Evolutionary conservation across 2,888 invertebrate species (phyloP).

Genomic region (Uloborus plumipes): DNA sequence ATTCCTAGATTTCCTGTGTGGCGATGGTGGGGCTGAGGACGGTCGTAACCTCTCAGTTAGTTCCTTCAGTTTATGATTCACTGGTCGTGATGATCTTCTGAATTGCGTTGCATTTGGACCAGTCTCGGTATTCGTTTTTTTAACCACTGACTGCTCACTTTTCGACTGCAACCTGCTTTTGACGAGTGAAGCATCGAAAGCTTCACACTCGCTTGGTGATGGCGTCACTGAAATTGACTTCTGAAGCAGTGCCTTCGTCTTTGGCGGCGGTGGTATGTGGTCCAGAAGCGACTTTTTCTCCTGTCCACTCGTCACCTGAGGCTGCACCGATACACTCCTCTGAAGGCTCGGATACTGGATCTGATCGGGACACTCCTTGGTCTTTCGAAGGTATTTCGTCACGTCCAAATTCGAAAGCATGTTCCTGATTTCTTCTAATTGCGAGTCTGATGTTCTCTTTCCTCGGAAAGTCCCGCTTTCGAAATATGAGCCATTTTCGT

Average conservation of each 20-base stretch:
- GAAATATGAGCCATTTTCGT: slow-evolving; percentile 17
- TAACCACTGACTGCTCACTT: not conserved
- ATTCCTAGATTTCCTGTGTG: slow-evolving; percentile 29
- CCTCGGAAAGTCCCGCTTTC: not conserved
- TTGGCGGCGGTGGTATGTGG: slow-evolving; percentile 48
- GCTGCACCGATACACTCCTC: slow-evolving; percentile 42
- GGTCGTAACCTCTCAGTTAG: slow-evolving; percentile 48
- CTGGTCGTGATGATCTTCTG: slow-evolving; percentile 5
- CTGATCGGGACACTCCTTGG: slow-evolving; percentile 3
- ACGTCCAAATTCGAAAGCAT: slow-evolving; percentile 53
- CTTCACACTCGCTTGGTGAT: not conserved
- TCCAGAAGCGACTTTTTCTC: slow-evolving; percentile 37
- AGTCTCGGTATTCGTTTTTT: not conserved
- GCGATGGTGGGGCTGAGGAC: slow-evolving; percentile 51
- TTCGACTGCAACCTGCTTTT: not conserved
- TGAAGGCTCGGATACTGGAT: not conserved
- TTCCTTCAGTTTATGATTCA: slow-evolving; percentile 50
- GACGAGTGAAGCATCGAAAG: not conserved
- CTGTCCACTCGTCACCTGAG: slow-evolving; percentile 2
- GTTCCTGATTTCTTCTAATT: slow-evolving; percentile 41
- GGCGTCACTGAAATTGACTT: not conserved
- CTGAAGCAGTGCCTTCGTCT: slow-evolving; percentile 26
- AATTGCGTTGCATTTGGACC: not conserved
- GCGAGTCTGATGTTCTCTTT: slow-evolving; percentile 4
- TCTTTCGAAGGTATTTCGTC: slow-evolving; percentile 40